A percentile compares a stretch with the other conserved stretches of the same genome.
Conservation (phyloP, 2,888 invertebrate genomes). For the Mayetiola destructor region DNA sequence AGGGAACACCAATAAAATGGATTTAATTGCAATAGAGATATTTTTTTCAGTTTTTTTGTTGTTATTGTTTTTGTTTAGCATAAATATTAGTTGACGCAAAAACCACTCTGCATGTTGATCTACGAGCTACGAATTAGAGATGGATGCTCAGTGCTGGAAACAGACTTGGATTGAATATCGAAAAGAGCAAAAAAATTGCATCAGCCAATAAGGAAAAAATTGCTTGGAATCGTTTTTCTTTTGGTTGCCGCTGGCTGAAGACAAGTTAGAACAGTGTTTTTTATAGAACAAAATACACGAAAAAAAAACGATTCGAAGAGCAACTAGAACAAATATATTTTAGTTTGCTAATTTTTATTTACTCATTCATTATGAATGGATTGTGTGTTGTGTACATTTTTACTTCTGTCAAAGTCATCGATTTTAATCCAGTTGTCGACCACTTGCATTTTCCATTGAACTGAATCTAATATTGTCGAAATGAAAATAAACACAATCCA, state of each 20-base stretch:
- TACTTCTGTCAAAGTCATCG: not conserved
- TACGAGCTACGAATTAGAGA: not conserved
- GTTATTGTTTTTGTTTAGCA: no score
- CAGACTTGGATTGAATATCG: no score
- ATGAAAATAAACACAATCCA: slow-evolving; percentile 1
- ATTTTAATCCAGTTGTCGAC: not conserved
- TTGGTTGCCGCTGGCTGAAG: not conserved
- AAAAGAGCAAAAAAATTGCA: not conserved
- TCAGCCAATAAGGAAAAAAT: not conserved
- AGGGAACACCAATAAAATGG: not conserved
- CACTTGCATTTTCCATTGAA: not conserved
- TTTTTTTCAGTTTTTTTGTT: not conserved
- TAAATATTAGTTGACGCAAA: no score
- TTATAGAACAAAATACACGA: not conserved
- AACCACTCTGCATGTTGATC: no score
- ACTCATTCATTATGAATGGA: slow-evolving; percentile 5
- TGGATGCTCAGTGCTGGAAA: no score
- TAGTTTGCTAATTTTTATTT: not conserved
- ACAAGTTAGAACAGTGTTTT: not conserved
- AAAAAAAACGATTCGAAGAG: not conserved
- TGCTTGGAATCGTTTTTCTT: not conserved
- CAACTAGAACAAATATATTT: not conserved
- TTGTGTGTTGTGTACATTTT: not conserved
- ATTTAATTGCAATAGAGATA: slow-evolving; percentile 4
- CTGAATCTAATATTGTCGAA: slow-evolving; percentile 3